Percentiles rank a stretch among this genome's conserved stretches.
Evolutionary conservation across 2,888 invertebrate genomes (phyloP).

Genomic region (Parnassius orleans): DNA sequence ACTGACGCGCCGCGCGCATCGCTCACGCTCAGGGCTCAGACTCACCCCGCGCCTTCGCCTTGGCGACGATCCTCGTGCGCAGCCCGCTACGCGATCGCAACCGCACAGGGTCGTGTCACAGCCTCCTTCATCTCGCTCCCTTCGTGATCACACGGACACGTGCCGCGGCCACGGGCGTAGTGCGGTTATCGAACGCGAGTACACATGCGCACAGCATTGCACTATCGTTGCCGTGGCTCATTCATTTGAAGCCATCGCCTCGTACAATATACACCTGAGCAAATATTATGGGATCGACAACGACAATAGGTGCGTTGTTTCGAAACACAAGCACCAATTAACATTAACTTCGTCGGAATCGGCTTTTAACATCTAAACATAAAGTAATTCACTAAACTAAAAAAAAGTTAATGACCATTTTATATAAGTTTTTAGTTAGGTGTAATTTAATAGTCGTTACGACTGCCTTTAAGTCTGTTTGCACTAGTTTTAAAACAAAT

Average conservation of each 20-base stretch:
- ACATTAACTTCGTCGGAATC: slow-evolving; percentile 30
- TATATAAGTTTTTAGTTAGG: too few relatives aligned
- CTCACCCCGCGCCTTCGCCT: slow-evolving; percentile 46
- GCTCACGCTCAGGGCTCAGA: slow-evolving; percentile 39
- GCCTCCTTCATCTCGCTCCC: slow-evolving; percentile 61
- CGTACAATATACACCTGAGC: slow-evolving; percentile 68
- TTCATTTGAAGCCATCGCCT: slow-evolving; percentile 60
- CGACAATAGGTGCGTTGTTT: slow-evolving; percentile 64
- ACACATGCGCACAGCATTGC: slow-evolving; percentile 68
- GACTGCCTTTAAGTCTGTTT: too few relatives aligned
- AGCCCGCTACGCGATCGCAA: slow-evolving; percentile 34
- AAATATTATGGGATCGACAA: slow-evolving; percentile 64
- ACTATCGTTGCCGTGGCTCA: slow-evolving; percentile 56
- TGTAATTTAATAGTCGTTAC: too few relatives aligned
- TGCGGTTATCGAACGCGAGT: slow-evolving; percentile 74
- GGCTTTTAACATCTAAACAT: slow-evolving; percentile 2
- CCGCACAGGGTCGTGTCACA: slow-evolving; percentile 43
- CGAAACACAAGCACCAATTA: slow-evolving; percentile 50
- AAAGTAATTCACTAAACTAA: too few relatives aligned
- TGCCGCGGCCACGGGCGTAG: slow-evolving; percentile 63
- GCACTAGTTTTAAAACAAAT: too few relatives aligned
- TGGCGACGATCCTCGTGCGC: slow-evolving; percentile 31
- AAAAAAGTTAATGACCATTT: too few relatives aligned
- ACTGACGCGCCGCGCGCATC: slow-evolving; percentile 48
- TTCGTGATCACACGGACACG: slow-evolving; percentile 57